Conservation (phyloP, 1,140 invertebrate genomes). For the Drosophila rufa region DNA sequence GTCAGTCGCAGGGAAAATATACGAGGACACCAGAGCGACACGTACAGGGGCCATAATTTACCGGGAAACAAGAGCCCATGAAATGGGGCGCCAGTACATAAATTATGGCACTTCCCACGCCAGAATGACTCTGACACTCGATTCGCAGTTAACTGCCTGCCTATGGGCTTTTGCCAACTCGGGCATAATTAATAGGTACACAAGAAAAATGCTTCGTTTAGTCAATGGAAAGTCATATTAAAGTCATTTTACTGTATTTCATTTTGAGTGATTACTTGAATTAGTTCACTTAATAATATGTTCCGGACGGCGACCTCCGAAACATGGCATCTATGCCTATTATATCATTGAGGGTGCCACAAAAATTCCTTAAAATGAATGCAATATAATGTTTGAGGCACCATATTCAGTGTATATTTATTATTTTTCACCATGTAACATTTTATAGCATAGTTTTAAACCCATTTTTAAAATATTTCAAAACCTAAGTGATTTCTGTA, state of each 20-base stretch:
- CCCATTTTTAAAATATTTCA: too few relatives aligned
- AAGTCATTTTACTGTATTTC: not conserved
- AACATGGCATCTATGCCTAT: too few relatives aligned
- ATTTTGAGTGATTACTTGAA: not conserved
- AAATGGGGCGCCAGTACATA: slow-evolving; percentile 67
- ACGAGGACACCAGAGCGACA: slow-evolving; percentile 46
- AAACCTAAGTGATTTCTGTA: too few relatives aligned
- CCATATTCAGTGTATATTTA: too few relatives aligned
- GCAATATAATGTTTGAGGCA: too few relatives aligned
- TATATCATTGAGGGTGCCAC: too few relatives aligned
- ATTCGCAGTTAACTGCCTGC: slow-evolving; percentile 18
- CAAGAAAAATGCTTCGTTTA: not conserved
- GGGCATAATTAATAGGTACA: slow-evolving; percentile 22
- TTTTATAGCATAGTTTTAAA: too few relatives aligned
- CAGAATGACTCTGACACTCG: slow-evolving; percentile 34
- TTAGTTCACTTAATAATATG: too few relatives aligned
- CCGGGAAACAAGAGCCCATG: slow-evolving; percentile 49
- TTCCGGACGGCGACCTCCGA: too few relatives aligned
- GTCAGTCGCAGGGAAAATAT: slow-evolving; percentile 14
- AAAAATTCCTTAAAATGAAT: too few relatives aligned
- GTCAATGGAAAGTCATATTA: not conserved
- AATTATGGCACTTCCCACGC: slow-evolving; percentile 48
- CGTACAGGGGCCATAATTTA: slow-evolving; percentile 59
- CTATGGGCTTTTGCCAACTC: slow-evolving; percentile 21
- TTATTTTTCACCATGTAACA: too few relatives aligned